Evolutionary conservation across 2,888 invertebrate genomes (phyloP).

Genomic region (Leptinotarsa rubiginosa): DNA sequence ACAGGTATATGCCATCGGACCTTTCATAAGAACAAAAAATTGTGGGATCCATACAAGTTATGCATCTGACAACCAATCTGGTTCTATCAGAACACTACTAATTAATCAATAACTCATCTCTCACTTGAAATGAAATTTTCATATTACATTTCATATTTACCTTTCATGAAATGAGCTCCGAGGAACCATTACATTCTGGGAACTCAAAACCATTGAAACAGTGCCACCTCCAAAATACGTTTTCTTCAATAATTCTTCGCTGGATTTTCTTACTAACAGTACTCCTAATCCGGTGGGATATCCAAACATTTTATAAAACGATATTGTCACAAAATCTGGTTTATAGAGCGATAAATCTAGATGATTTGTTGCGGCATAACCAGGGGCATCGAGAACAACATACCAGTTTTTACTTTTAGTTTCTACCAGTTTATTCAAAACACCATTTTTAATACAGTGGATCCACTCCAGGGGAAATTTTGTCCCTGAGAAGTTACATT

Average conservation of each 20-base stretch:
- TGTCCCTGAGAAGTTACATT: constrained; percentile 94
- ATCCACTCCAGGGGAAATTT: constrained; percentile 88
- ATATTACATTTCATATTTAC: constrained; percentile 65
- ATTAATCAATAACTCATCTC: too few relatives aligned
- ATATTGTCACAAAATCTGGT: constrained; percentile 91
- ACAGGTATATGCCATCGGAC: too few relatives aligned
- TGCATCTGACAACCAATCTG: too few relatives aligned
- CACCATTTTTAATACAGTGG: constrained; percentile 72
- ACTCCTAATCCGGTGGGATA: constrained; percentile 97
- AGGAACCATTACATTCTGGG: constrained; percentile 78
- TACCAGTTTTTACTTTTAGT: constrained; percentile 71
- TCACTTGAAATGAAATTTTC: too few relatives aligned
- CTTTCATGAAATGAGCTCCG: constrained; percentile 77
- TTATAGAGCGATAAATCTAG: constrained; percentile 78
- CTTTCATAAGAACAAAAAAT: too few relatives aligned
- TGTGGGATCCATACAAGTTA: too few relatives aligned
- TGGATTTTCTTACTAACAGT: constrained; percentile 79
- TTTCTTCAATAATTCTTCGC: constrained; percentile 73
- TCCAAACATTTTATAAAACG: constrained; percentile 97
- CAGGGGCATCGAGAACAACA: constrained; percentile 88
- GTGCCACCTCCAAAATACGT: constrained; percentile 95
- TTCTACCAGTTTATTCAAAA: constrained; percentile 65
- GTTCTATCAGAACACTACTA: too few relatives aligned
- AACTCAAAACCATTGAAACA: constrained; percentile 84
- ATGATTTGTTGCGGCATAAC: constrained; percentile 80